These are phyloP conservation scores for Scartelaos histophorus DNA, from an alignment of 2,113 vertebrate genomes.

Conservation along the genomic window DNA sequence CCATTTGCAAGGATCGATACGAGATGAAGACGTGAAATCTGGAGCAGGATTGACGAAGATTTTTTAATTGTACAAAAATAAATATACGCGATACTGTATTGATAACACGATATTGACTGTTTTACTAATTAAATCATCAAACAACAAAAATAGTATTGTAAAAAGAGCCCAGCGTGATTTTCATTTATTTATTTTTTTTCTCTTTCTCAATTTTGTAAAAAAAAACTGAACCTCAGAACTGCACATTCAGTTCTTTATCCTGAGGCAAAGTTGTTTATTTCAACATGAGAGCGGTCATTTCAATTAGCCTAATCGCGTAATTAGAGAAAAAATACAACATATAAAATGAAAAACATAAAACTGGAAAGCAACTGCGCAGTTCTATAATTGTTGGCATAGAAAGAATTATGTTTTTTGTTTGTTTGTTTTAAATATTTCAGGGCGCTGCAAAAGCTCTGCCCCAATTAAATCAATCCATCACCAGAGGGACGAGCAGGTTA, in stretches of 20 bases:
- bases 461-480: too few relatives aligned
- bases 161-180: background rate
- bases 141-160: background rate
- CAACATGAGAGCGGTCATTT: background rate
- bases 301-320: background rate
- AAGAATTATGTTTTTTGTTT: too few relatives aligned
- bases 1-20: constrained; percentile 58
- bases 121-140: background rate
- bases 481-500: too few relatives aligned
- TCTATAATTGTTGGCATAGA: too few relatives aligned
- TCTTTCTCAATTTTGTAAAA: background rate
- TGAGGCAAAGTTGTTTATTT: background rate
- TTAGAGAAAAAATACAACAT: too few relatives aligned
- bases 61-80: constrained; percentile 17
- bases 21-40: constrained; percentile 44
- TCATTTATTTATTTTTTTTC: background rate
- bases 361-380: too few relatives aligned
- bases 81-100: background rate
- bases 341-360: too few relatives aligned
- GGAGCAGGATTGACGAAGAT: constrained; percentile 10
- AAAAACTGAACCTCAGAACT: background rate
- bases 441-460: too few relatives aligned
- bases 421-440: too few relatives aligned
- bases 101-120: background rate
- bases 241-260: background rate